Conservation (phyloP, 1,140 invertebrate genomes). For the Zaprionus africanus region DNA sequence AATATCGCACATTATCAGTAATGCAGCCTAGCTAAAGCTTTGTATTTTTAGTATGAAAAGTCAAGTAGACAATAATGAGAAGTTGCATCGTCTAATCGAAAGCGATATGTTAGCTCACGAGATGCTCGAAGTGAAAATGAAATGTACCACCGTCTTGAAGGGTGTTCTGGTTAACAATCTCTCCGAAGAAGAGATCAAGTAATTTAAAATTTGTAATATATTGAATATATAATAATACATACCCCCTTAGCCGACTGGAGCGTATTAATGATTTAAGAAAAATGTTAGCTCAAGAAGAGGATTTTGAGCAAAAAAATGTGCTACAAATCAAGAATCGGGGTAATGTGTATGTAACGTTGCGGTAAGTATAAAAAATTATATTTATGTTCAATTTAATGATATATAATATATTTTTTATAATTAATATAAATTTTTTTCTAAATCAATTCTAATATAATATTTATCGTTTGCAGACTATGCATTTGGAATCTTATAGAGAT, state of each 20-base stretch:
- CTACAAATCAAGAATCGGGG: slow-evolving; percentile 70
- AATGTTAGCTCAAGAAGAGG: slow-evolving; percentile 26
- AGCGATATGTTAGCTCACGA: slow-evolving; percentile 70
- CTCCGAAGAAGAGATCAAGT: slow-evolving; percentile 76
- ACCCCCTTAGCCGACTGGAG: slow-evolving; percentile 53
- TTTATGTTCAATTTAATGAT: neutral
- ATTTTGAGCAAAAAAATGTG: slow-evolving; percentile 42
- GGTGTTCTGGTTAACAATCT: slow-evolving; percentile 72
- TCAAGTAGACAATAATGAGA: slow-evolving; percentile 78
- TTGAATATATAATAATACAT: neutral
- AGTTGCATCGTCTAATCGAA: slow-evolving; percentile 69
- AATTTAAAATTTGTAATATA: neutral
- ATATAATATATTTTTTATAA: too few relatives aligned
- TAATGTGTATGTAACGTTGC: slow-evolving; percentile 66
- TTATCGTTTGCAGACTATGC: slow-evolving; percentile 38
- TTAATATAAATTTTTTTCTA: neutral
- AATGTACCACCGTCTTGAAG: slow-evolving; percentile 67
- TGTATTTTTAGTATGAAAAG: slow-evolving; percentile 66
- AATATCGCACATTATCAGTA: neutral
- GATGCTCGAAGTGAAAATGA: slow-evolving; percentile 70
- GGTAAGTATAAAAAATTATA: slow-evolving; percentile 31
- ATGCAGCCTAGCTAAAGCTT: neutral
- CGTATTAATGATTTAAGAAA: slow-evolving; percentile 65
- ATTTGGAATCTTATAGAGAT: slow-evolving; percentile 77
- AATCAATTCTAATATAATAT: neutral